Conservation (phyloP, 2,797 vertebrate genomes). For the Gambusia yucatana region DNA sequence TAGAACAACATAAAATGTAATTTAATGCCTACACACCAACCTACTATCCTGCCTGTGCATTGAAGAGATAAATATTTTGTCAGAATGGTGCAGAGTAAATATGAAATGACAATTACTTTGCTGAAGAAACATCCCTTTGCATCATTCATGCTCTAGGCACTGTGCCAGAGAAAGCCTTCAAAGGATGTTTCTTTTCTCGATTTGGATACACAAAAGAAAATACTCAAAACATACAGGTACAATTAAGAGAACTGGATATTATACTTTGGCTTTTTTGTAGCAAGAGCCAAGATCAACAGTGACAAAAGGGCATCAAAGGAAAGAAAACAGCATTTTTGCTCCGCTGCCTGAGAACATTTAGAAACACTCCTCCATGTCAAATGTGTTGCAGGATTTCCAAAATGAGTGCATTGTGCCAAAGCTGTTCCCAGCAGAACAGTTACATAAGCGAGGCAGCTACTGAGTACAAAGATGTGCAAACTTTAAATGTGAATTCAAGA, state of each 20-base stretch:
- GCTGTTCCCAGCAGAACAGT: conserved; percentile 47
- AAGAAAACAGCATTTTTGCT: conserved; percentile 49
- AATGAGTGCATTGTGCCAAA: conserved; percentile 62
- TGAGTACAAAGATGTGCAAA: conserved; percentile 43
- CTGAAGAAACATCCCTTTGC: conserved; percentile 50
- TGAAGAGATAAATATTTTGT: conserved; percentile 75
- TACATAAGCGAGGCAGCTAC: conserved; percentile 49
- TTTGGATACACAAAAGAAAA: conserved; percentile 43
- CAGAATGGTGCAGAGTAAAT: conserved; percentile 64
- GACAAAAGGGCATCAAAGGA: conserved; percentile 40
- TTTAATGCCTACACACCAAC: conserved; percentile 67
- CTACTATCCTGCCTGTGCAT: conserved; percentile 52
- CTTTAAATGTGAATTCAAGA: conserved; percentile 54
- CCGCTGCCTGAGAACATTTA: conserved; percentile 53
- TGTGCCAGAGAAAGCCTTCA: conserved; percentile 36
- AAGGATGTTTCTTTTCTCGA: conserved; percentile 34
- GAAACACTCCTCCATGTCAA: conserved; percentile 57
- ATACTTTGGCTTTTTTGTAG: conserved; percentile 46
- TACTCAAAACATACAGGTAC: conserved; percentile 29
- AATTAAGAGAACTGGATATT: conserved; percentile 55
- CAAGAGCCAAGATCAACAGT: conserved; percentile 55
- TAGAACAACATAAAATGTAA: conserved; percentile 79
- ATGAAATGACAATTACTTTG: conserved; percentile 75
- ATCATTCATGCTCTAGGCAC: conserved; percentile 47
- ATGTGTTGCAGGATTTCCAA: conserved; percentile 65